Evolutionary conservation across 2,797 vertebrate genomes (phyloP).

Genomic region (Poecile montanus): DNA sequence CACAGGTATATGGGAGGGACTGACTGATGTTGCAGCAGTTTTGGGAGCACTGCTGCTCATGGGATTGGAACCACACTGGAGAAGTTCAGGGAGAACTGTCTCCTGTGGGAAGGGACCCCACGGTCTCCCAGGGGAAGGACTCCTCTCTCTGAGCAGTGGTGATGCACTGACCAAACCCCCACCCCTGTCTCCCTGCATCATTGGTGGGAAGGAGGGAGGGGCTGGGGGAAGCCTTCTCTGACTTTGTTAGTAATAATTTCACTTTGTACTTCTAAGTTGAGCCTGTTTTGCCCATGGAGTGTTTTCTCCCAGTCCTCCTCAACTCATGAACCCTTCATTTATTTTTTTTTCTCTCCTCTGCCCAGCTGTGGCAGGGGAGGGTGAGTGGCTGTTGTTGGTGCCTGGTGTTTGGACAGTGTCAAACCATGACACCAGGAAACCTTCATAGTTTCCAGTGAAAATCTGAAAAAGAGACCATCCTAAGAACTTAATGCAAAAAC

Average conservation of each 20-base stretch:
- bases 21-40: too few relatives aligned
- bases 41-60: neutral
- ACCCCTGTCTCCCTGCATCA: too few relatives aligned
- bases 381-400: accelerated
- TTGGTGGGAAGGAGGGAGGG: accelerated
- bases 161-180: too few relatives aligned
- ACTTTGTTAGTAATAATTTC: neutral
- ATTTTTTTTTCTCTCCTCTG: neutral
- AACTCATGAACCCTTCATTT: neutral
- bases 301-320: neutral
- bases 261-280: neutral
- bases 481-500: neutral
- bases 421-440: neutral
- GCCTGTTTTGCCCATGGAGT: neutral
- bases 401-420: neutral
- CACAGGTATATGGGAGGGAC: too few relatives aligned
- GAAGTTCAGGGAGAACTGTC: too few relatives aligned
- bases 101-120: too few relatives aligned
- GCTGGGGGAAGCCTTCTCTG: neutral
- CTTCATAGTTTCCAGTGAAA: neutral
- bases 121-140: too few relatives aligned
- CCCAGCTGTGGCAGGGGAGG: neutral
- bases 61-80: neutral
- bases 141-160: too few relatives aligned
- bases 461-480: neutral